These are phyloP conservation scores for Oncorhynchus masou DNA, from an alignment of 2,113 vertebrate genomes.

Conservation along the genomic window DNA sequence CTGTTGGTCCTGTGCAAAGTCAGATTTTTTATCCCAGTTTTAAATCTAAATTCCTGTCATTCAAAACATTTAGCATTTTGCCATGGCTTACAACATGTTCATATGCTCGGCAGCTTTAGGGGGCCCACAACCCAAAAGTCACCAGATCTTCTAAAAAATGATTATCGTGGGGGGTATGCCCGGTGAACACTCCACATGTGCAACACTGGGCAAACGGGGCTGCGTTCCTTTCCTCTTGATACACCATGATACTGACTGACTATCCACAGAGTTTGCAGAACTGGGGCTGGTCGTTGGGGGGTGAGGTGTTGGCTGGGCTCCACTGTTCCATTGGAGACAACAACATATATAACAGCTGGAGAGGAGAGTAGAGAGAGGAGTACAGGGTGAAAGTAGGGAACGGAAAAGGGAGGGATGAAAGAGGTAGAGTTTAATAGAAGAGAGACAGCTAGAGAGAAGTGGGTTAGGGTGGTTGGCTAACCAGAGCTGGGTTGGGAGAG, in stretches of 20 bases:
- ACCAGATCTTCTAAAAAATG: too few relatives aligned
- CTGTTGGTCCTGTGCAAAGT: too few relatives aligned
- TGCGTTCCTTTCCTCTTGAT: slow-evolving; percentile 61
- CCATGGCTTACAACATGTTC: too few relatives aligned
- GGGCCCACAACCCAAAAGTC: too few relatives aligned
- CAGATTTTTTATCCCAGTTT: too few relatives aligned
- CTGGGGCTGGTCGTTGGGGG: slow-evolving; percentile 31
- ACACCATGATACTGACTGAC: slow-evolving; percentile 22
- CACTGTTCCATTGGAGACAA: slow-evolving; percentile 72
- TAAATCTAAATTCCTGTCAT: too few relatives aligned
- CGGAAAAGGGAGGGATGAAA: slow-evolving; percentile 14
- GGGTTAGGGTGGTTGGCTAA: slow-evolving; percentile 20
- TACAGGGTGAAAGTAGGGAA: background rate
- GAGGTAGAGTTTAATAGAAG: too few relatives aligned
- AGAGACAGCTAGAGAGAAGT: background rate
- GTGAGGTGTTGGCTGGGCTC: slow-evolving; percentile 54
- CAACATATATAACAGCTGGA: slow-evolving; percentile 73
- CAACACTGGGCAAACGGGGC: slow-evolving; percentile 40
- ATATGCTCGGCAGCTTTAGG: too few relatives aligned
- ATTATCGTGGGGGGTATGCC: too few relatives aligned
- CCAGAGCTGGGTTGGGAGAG: slow-evolving; percentile 60
- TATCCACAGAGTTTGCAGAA: slow-evolving; percentile 61
- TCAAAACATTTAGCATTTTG: too few relatives aligned
- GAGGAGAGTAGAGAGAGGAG: slow-evolving; percentile 41
- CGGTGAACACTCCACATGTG: background rate